These are phyloP conservation scores for Laodelphax striatellus DNA, from an alignment of 1,140 invertebrate genomes.

Conservation along the genomic window DNA sequence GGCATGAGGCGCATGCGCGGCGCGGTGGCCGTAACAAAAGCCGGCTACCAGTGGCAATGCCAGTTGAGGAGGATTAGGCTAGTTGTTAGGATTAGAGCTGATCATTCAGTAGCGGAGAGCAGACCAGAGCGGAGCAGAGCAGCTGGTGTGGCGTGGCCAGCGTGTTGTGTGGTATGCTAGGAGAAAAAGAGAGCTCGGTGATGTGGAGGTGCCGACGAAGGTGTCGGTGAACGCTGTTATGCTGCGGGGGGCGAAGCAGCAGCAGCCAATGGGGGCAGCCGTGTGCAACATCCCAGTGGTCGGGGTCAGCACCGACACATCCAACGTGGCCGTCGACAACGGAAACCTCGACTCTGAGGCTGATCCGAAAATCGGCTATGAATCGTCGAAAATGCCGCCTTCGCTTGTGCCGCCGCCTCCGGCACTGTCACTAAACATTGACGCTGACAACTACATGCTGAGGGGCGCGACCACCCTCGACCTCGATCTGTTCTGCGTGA, in stretches of 20 bases:
- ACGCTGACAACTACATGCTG: conserved; percentile 51
- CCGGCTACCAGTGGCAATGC: too few relatives aligned
- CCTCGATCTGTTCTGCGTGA: conserved; percentile 29
- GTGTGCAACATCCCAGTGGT: conserved; percentile 5
- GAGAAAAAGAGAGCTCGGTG: background rate
- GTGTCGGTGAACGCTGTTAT: background rate
- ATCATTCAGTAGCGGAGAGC: too few relatives aligned
- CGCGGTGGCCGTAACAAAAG: too few relatives aligned
- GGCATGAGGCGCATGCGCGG: too few relatives aligned
- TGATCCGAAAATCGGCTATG: conserved; percentile 12
- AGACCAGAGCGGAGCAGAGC: too few relatives aligned
- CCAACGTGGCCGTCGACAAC: conserved; percentile 11
- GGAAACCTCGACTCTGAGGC: conserved; percentile 13
- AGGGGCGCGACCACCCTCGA: conserved; percentile 27
- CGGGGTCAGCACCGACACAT: background rate
- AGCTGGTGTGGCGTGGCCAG: too few relatives aligned
- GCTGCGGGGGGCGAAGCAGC: background rate
- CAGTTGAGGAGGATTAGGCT: too few relatives aligned
- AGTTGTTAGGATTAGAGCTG: too few relatives aligned
- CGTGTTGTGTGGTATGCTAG: too few relatives aligned
- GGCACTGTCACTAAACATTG: conserved; percentile 37
- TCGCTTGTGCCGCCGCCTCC: conserved; percentile 26
- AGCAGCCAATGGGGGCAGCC: background rate
- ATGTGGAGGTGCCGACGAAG: background rate
- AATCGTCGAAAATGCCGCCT: conserved; percentile 25